A percentile compares a stretch with the other conserved stretches of the same genome.
Conservation (phyloP, 1,140 invertebrate species). For the Papilio polyxenes region DNA sequence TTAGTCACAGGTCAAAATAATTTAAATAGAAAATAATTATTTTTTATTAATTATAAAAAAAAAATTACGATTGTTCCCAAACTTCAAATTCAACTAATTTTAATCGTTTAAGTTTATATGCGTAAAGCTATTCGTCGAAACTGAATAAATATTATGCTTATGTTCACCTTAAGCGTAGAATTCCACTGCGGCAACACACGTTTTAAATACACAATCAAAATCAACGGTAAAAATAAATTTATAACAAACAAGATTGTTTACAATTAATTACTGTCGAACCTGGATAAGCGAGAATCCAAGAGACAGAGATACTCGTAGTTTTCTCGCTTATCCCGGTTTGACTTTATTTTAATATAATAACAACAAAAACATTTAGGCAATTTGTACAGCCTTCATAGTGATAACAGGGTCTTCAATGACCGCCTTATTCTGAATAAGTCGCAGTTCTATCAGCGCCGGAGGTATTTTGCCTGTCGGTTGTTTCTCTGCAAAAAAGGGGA, state of each 20-base stretch:
- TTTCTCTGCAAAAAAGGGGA: constrained; percentile 50
- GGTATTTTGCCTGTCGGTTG: constrained; percentile 60
- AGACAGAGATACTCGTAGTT: no score
- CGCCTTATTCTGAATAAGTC: constrained; percentile 73
- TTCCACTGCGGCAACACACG: background rate
- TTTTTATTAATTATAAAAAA: background rate
- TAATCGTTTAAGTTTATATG: background rate
- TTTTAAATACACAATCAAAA: no score
- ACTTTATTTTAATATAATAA: constrained; percentile 30
- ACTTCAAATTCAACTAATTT: background rate
- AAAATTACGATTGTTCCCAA: background rate
- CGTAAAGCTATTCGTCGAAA: background rate
- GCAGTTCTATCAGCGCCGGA: constrained; percentile 60
- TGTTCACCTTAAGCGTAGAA: background rate
- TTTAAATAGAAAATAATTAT: background rate
- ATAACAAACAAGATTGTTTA: background rate
- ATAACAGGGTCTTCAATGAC: constrained; percentile 70
- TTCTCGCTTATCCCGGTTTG: background rate
- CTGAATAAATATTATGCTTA: constrained; percentile 11
- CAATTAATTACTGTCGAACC: background rate
- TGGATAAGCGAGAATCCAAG: no score
- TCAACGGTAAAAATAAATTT: background rate
- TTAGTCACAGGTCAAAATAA: background rate
- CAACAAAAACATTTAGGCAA: constrained; percentile 41
- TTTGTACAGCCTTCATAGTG: constrained; percentile 55